Evolutionary conservation across 2,113 vertebrate species (phyloP), one percentile per base, ranked within the genome.

Genomic region (Carassius auratus): DNA sequence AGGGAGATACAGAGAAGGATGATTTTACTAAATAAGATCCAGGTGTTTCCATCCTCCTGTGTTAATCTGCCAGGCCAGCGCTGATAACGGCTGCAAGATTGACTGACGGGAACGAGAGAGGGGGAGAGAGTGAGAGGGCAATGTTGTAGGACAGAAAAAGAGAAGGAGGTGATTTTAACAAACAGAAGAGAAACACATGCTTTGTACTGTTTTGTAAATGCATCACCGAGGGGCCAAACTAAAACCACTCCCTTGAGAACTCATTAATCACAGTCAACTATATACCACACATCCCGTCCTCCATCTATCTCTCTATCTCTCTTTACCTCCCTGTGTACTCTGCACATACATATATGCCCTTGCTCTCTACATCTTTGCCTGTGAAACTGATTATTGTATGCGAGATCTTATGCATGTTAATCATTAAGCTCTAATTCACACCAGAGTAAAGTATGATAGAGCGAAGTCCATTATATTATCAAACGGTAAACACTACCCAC

Each of bases 11-110:
- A 88, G 89, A 91, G 88, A 89, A 88, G 89, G 90, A 92, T 91
- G 89, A 90, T 86, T 90, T 92, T 86, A 85, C 89, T 85, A 93
- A 95, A 95, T 93, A 92, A 91, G 89, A 92, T 93, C 95, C 95
- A 95, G 95, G 95, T 95, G 95, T 95, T 93, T 92, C 92, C 91
- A 93, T 93, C 92, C 94, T 92, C 90, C 92, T 88, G 91, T 91
- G 90, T 92, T 95, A 95, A 95, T 94, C 92, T 89, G 90, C 89
- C 84, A 89, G 94, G 90, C 91, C 92, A 92, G 91, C 83, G 83
- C 93, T 94, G 95, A 95, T 95, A 95, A 95, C 87, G 52, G 52
- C 52, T 64, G 50, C 33, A 3, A 13, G 50, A 59, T 42, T 83
- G 81, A 83, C 81, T 71, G 81, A 83, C 81, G 73, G 48, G 77